Base-by-base conservation (phyloP, 2,113 vertebrate species). In the Telmatochromis sp. region DNA sequence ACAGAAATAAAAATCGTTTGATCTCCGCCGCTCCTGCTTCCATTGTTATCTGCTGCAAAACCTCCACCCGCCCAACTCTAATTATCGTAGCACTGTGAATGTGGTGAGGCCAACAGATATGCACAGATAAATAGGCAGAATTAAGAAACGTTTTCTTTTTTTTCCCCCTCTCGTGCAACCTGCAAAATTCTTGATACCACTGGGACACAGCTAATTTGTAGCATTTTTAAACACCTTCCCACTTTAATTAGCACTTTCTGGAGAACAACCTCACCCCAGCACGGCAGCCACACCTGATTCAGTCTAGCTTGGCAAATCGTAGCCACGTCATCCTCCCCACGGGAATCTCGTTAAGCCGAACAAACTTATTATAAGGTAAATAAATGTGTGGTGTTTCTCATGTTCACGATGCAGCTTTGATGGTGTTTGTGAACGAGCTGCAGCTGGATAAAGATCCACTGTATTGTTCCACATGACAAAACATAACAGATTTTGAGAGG, bases 1-100 rank as follows among this genome's bases (percentile, higher is more conserved):
- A 91, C 91, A 89, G 94, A 92, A 95, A 95, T 93, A 94, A 94
- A 68, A 94, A 93, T 82, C 40, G 86, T 96, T 96, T 96, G 95
- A 96, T 96, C 94, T 96, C 78, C 17, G 21, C 49, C n/a, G 42
- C 93, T 92, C 84, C 82, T 49, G 81, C 47, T 89, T 94, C 93
- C 87, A 89, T 93, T 95, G 92, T 93, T 95, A 92, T 93, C 89
- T 83, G 75, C 87, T 83, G 79, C 81, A 92, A 68, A 91, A 90
- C 80, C 87, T 89, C 89, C 81, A 40, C 63, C 85, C 89, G 6
- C 85, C 84, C 65, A 19, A 75, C 85, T 47, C 21, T 21, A 9
- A 65, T 87, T 80, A 70, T 26, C 57, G 75, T 83, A 88, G 60
- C 33, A n/a, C 82, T 35, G 82, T 26, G 54, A 80, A 91, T 65